Evolutionary conservation across 2,888 invertebrate genomes (phyloP), one percentile per base, ranked within the genome.

Genomic region (Erebia epiphron): DNA sequence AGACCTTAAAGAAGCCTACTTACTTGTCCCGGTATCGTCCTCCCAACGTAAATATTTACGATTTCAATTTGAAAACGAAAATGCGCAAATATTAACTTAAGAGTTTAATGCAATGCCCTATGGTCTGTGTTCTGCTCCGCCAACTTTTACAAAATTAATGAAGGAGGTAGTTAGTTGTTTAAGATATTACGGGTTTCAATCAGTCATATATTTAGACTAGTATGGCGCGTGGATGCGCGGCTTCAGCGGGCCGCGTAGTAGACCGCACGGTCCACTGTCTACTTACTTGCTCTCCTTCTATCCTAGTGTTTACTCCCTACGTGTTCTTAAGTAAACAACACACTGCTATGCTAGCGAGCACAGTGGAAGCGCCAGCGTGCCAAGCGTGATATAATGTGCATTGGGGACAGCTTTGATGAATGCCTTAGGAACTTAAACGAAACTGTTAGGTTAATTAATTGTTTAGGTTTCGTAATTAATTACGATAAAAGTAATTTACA

Each of bases 31-130:
- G 5, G 14, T 58, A 7, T 3, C 13, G 13, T 13, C 14, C 3
- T 26, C 13, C 4, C 58, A 58, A 35, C 13, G 58, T 7, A 58
- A 58, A 57, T 57, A 35, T 58, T 58, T 58, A 58, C 13, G 58
- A 35, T 58, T 58, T n/a, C 58, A 58, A 0, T 35, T 35, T 35
- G 4, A 58, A 35, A 58, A 21, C 10, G 13, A 58, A 35, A 35
- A 14, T 58, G 26, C 35, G 7, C 7, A 35, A 35, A 35, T 35
- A 7, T 35, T 35, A 35, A 0, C n/a, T 14, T 58, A 58, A 35
- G 58, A 58, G 8, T 58, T 58, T 2, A 58, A 13, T 14, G 26
- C 35, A 3, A 35, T 58, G 26, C 35, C 58, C 35, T 58, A 35
- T n/a, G 58, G 58, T 1, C 11, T 58, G 11, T 58, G 21, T 21